A percentile compares a stretch with the other conserved stretches of the same genome.
Evolutionary conservation across 92 coral and sea anemone species (phyloP).

Genomic region (Parazoanthus atlanticus): DNA sequence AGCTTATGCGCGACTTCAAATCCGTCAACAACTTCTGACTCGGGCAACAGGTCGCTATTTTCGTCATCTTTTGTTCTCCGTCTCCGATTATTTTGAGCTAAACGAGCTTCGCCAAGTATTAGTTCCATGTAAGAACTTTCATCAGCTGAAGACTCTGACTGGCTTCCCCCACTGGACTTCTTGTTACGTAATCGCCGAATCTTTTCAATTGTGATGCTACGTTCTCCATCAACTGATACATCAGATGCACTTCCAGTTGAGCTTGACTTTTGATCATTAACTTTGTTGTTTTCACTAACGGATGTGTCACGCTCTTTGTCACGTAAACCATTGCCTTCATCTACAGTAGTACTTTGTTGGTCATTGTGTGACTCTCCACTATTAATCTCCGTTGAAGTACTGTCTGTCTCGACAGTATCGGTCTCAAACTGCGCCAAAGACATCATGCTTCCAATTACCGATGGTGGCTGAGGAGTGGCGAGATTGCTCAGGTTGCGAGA

Average conservation of each 20-base stretch:
- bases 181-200: slow-evolving; percentile 23
- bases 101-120: slow-evolving; percentile 28
- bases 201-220: slow-evolving; percentile 17
- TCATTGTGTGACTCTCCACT: neutral
- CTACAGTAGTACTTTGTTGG: neutral
- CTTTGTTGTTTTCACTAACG: neutral
- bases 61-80: slow-evolving; percentile 24
- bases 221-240: slow-evolving; percentile 2
- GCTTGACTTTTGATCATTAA: neutral
- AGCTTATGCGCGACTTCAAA: neutral
- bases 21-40: neutral
- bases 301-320: neutral
- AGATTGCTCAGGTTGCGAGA: slow-evolving; percentile 37
- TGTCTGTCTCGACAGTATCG: slow-evolving; percentile 6
- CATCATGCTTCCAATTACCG: slow-evolving; percentile 42
- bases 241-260: neutral
- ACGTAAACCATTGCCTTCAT: neutral
- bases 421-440: slow-evolving; percentile 40
- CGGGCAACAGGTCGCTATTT: neutral
- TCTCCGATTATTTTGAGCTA: slow-evolving; percentile 23
- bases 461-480: slow-evolving; percentile 6
- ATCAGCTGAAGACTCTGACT: slow-evolving; percentile 33
- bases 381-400: neutral
- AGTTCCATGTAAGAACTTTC: slow-evolving; percentile 38
- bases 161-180: slow-evolving; percentile 32